These are phyloP conservation scores for Siniperca obscura DNA, from an alignment of 2,797 vertebrate genomes.

Conservation along the genomic window DNA sequence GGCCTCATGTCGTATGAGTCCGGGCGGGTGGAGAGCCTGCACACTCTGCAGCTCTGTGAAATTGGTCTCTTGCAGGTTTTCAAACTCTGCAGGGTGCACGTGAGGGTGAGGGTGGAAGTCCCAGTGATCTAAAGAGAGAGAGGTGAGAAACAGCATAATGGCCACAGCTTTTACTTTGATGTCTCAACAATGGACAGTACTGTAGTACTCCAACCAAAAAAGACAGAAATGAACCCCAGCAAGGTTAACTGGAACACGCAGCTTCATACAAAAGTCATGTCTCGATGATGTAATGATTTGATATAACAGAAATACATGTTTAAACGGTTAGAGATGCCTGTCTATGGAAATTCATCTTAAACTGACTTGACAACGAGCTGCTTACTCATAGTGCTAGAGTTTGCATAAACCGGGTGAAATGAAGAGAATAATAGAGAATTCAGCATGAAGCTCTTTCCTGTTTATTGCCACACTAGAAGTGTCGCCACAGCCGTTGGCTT, in stretches of 20 bases:
- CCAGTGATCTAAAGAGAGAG: constrained; percentile 90
- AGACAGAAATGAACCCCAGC: background rate
- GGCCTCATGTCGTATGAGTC: constrained; percentile 90
- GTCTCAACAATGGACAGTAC: background rate
- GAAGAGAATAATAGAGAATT: constrained; percentile 39
- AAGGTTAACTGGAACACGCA: constrained; percentile 4
- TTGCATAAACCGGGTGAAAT: constrained; percentile 31
- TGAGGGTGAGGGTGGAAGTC: constrained; percentile 92
- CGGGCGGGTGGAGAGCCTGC: constrained; percentile 91
- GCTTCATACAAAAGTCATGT: background rate
- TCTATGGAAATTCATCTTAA: background rate
- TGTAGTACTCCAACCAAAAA: background rate
- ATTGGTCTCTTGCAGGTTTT: constrained; percentile 92
- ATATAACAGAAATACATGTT: background rate
- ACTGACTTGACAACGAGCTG: constrained; percentile 1
- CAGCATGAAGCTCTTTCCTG: constrained; percentile 74
- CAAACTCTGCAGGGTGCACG: constrained; percentile 90
- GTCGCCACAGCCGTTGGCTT: constrained; percentile 31
- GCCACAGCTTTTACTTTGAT: constrained; percentile 12
- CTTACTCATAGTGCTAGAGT: constrained; percentile 43
- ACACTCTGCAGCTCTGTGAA: constrained; percentile 98
- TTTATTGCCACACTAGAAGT: constrained; percentile 52
- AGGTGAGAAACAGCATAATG: constrained; percentile 34
- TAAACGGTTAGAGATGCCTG: background rate
- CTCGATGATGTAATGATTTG: background rate